A percentile compares a stretch with the other conserved stretches of the same genome.
Conservation (phyloP, 2,797 vertebrate genomes). For the Cygnus olor region DNA sequence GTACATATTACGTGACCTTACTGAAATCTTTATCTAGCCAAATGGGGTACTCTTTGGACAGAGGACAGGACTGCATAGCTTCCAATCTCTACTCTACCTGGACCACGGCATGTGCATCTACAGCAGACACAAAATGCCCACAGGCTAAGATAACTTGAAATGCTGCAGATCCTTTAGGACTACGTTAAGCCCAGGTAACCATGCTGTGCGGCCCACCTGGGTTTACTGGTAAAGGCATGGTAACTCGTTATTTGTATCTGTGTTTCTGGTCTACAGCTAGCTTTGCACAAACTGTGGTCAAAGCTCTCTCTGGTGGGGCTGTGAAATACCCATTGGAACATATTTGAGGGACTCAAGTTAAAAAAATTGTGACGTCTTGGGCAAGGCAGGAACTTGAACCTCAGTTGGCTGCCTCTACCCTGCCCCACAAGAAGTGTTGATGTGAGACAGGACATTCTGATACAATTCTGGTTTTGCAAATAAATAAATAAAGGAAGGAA, state of each 20-base stretch:
- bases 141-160: neutral
- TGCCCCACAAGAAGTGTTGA: neutral
- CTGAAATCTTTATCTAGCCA: neutral
- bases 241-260: neutral
- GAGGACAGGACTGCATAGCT: neutral
- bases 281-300: neutral
- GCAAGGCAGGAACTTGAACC: neutral
- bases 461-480: neutral
- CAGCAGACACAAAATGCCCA: neutral
- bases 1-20: neutral
- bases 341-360: neutral
- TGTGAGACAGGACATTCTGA: neutral
- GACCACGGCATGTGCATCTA: neutral
- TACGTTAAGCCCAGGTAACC: rapidly evolving
- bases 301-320: neutral
- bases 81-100: neutral
- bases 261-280: neutral
- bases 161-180: neutral
- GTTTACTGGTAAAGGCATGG: neutral
- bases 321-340: neutral
- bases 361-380: neutral
- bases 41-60: neutral
- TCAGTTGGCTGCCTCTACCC: neutral
- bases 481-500: neutral
- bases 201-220: neutral